A percentile compares a stretch with the other conserved stretches of the same genome.
These are phyloP conservation scores for Sisyra nigra DNA, from an alignment of 2,888 invertebrate genomes.

Conservation along the genomic window DNA sequence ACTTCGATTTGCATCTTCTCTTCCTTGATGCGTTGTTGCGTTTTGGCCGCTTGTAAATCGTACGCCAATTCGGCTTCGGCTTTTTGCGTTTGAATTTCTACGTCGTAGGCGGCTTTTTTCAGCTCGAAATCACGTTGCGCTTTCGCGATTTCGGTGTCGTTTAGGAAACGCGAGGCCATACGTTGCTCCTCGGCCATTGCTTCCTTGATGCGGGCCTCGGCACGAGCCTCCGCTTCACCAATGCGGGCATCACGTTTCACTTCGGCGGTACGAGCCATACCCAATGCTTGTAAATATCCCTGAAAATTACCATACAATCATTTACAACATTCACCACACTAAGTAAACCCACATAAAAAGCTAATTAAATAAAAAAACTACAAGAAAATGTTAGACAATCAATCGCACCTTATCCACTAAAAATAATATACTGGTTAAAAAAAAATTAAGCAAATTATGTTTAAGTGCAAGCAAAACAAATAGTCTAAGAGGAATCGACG, in stretches of 20 bases:
- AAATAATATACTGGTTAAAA: no score
- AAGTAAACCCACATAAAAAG: not conserved
- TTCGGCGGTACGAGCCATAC: conserved; percentile 88
- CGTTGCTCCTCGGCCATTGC: conserved; percentile 93
- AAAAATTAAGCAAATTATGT: no score
- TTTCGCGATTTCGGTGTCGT: conserved; percentile 95
- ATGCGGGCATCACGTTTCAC: conserved; percentile 92
- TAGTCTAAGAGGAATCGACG: no score
- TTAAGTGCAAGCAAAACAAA: no score
- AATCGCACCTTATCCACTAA: no score
- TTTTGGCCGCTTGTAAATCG: conserved; percentile 87
- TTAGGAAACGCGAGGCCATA: conserved; percentile 84
- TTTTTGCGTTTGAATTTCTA: conserved; percentile 88
- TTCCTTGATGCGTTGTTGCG: conserved; percentile 88
- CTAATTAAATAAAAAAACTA: not conserved
- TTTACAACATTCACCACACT: not conserved
- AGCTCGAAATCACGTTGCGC: conserved; percentile 92
- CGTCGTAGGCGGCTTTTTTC: conserved; percentile 93
- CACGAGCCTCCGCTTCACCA: conserved; percentile 90
- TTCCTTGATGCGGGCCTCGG: conserved; percentile 84
- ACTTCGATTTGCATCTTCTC: conserved; percentile 95
- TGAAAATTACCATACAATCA: no score
- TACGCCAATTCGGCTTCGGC: conserved; percentile 91
- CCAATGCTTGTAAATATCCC: conserved; percentile 88
- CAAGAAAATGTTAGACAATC: not conserved